phyloP scores from a whole-genome alignment of 1,140 invertebrate genomes.

The Sycophila sp. region DNA sequence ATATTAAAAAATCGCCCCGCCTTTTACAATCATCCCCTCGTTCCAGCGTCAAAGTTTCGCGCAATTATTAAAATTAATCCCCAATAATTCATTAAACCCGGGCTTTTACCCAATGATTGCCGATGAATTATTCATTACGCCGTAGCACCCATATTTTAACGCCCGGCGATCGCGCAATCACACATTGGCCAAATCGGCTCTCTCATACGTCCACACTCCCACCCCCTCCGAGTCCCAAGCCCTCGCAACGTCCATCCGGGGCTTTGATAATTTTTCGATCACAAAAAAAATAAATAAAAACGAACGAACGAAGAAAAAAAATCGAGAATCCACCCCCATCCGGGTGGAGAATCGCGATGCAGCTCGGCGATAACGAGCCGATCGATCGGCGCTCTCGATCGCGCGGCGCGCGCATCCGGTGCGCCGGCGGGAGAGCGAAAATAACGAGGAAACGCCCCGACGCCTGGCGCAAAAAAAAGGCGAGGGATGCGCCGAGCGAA shows the following conservation, averaged over 20 bases:
- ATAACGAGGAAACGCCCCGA: slow-evolving; percentile 4
- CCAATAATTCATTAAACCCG: slow-evolving; percentile 4
- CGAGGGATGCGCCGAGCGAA: background rate
- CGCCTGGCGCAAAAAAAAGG: background rate
- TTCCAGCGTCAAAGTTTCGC: slow-evolving; percentile 18
- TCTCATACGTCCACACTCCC: background rate
- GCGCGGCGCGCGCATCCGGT: background rate
- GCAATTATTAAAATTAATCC: slow-evolving; percentile 10
- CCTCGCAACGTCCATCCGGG: background rate
- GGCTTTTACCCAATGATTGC: slow-evolving; percentile 8
- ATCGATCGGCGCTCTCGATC: slow-evolving; percentile 2
- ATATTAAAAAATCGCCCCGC: no score
- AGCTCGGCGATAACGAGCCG: slow-evolving; percentile 17
- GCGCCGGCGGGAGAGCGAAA: background rate
- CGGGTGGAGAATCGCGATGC: slow-evolving; percentile 9
- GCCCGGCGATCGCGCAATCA: slow-evolving; percentile 17
- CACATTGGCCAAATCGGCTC: background rate
- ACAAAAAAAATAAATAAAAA: no score
- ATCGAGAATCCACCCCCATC: no score
- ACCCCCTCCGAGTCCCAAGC: no score
- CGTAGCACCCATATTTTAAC: background rate
- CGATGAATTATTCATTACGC: slow-evolving; percentile 16
- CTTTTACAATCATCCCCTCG: no score
- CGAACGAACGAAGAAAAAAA: no score
- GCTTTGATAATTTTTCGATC: slow-evolving; percentile 25